These are phyloP conservation scores for Valencia hispanica DNA, from an alignment of 2,797 vertebrate species.

Conservation along the genomic window DNA sequence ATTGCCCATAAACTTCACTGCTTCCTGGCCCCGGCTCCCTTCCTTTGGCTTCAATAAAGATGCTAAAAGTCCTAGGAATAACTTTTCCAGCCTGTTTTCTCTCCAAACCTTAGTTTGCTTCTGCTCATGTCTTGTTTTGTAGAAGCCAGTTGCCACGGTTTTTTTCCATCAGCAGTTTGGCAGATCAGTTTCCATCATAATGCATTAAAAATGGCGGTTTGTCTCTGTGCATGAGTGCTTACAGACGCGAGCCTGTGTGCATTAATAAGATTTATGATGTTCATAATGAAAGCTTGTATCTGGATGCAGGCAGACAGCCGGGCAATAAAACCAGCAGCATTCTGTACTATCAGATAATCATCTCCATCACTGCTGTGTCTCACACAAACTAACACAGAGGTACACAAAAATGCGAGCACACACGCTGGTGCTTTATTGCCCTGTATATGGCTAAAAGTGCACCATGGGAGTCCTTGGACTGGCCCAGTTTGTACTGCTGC, in stretches of 20 bases:
- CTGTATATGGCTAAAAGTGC: conserved; percentile 23
- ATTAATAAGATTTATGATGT: conserved; percentile 64
- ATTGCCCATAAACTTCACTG: conserved; percentile 67
- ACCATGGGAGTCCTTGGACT: conserved; percentile 54
- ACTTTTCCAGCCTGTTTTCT: conserved; percentile 41
- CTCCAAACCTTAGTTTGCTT: conserved; percentile 10
- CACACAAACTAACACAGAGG: conserved; percentile 6
- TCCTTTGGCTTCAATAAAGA: conserved; percentile 37
- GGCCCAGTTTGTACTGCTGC: conserved; percentile 54
- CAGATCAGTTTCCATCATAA: conserved; percentile 8
- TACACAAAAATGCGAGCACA: conserved; percentile 10
- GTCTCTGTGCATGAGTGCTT: background rate
- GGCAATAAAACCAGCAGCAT: conserved; percentile 63
- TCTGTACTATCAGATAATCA: conserved; percentile 45
- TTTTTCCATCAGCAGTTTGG: background rate
- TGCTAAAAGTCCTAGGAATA: conserved; percentile 56
- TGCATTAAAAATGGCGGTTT: background rate
- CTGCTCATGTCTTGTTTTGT: conserved; percentile 6
- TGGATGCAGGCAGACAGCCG: conserved; percentile 37
- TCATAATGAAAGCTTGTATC: conserved; percentile 67
- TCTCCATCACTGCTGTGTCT: conserved; percentile 4
- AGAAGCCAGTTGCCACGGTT: conserved; percentile 13
- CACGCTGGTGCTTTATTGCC: conserved; percentile 48
- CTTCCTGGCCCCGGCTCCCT: conserved; percentile 56
- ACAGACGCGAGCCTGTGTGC: conserved; percentile 2